Evolutionary conservation across 1,140 invertebrate species (phyloP), one percentile per base, ranked within the genome.

Genomic region (Drosophila suzukii): DNA sequence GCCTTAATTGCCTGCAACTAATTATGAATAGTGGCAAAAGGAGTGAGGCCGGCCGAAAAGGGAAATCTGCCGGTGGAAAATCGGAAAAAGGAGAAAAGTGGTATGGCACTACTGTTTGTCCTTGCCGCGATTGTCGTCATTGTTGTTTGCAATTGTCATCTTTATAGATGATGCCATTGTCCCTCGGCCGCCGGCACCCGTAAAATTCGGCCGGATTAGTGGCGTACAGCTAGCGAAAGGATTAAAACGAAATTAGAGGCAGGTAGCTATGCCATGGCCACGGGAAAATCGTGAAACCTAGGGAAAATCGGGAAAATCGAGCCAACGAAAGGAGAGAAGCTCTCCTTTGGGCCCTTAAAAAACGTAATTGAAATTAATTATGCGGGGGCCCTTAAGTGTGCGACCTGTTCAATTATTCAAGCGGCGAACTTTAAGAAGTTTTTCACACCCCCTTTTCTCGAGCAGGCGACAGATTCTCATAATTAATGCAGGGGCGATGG

Each of bases 141-240:
- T 88, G 84, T 88, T 88, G 84, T 88, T 88, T 88, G 84, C 84
- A 74, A 89, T 88, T 88, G 84, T 88, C 84, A 88, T 88, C 68
- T 88, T 88, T 88, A 88, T 89, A 84, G 84, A 88, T 88, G 84
- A 89, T 89, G 84, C 84, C 79, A 77, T 88, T 88, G 83, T 88
- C 78, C 60, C 43, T 43, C 51, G 60, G 73, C 67, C 65, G 71
- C 57, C 60, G 56, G 76, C 78, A 72, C 73, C 83, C 76, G 83
- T 89, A 77, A 89, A 88, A 84, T 77, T 88, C 84, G 84, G 84
- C 84, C 80, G 84, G 84, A 88, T 88, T 88, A 88, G 84, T 89
- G 84, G 84, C 72, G 71, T 82, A 80, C 76, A 71, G 63, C 68
- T 61, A 57, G 71, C 50, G 55, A 84, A 88, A 88, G 80, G 84